Conservation (phyloP, 2,113 vertebrate genomes). For the Canis aureus region DNA sequence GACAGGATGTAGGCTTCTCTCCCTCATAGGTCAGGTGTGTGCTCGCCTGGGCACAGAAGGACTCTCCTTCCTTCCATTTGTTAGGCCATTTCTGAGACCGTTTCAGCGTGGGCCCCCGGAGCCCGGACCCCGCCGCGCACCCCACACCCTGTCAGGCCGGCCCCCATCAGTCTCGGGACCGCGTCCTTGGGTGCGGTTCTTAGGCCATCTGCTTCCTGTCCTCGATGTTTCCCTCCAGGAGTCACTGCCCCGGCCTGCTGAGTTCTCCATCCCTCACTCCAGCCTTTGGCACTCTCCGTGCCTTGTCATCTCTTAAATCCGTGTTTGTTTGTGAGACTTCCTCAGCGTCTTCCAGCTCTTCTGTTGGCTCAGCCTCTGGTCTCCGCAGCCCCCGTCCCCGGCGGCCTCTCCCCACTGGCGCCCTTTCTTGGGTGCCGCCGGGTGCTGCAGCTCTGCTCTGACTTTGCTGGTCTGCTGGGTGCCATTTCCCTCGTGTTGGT, state of each 20-base stretch:
- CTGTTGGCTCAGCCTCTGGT: accelerated
- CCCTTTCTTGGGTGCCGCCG: neutral
- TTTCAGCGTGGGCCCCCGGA: no score
- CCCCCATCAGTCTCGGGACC: accelerated
- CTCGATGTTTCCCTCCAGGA: accelerated
- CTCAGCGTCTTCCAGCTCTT: accelerated
- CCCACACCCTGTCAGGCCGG: neutral
- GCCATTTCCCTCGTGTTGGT: accelerated
- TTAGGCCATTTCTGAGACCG: accelerated
- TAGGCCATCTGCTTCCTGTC: accelerated
- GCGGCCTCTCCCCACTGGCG: accelerated
- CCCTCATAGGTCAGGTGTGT: neutral
- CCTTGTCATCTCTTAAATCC: accelerated
- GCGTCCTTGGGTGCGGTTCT: accelerated
- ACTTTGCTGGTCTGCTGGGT: accelerated
- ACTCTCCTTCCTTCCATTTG: neutral
- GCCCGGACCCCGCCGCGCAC: neutral
- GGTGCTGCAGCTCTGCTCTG: neutral
- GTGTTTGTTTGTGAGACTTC: neutral
- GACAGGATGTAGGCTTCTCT: neutral
- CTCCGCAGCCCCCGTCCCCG: neutral
- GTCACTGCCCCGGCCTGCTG: neutral
- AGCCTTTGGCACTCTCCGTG: no score
- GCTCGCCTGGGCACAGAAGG: neutral
- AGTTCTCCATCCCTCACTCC: neutral